Evolutionary conservation across 2,113 vertebrate genomes (phyloP).

Genomic region (Smithornis capensis): DNA sequence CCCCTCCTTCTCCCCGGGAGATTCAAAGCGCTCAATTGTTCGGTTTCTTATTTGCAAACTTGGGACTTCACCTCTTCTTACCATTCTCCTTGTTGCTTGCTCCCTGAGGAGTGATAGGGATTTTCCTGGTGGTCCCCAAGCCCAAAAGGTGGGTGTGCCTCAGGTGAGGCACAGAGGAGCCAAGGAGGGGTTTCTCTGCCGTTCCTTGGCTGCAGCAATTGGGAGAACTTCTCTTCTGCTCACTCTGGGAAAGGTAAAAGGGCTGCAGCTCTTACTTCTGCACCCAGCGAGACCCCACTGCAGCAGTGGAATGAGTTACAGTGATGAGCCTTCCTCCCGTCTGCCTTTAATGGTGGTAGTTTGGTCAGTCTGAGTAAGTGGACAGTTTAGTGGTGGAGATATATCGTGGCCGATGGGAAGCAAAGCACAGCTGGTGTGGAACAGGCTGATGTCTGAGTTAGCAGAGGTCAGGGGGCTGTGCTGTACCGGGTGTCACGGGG

Average conservation of each 20-base stretch:
- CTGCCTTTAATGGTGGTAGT: not conserved
- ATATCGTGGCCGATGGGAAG: rapidly evolving
- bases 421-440: not conserved
- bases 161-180: not conserved
- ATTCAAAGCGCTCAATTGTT: rapidly evolving
- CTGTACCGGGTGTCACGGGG: rapidly evolving
- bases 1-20: too few species aligned
- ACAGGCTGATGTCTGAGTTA: not conserved
- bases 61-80: rapidly evolving
- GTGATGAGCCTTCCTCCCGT: not conserved
- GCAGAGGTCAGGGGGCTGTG: not conserved
- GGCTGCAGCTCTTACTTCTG: not conserved
- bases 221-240: not conserved
- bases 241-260: not conserved
- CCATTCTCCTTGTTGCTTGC: rapidly evolving
- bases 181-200: not conserved
- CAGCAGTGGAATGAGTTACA: not conserved
- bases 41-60: not conserved
- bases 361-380: rapidly evolving
- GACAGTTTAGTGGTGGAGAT: not conserved
- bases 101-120: too few species aligned
- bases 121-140: not conserved
- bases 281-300: not conserved
- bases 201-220: rapidly evolving
- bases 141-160: not conserved